Conservation (phyloP, 2,888 invertebrate genomes). For the Epinotia ramella region DNA sequence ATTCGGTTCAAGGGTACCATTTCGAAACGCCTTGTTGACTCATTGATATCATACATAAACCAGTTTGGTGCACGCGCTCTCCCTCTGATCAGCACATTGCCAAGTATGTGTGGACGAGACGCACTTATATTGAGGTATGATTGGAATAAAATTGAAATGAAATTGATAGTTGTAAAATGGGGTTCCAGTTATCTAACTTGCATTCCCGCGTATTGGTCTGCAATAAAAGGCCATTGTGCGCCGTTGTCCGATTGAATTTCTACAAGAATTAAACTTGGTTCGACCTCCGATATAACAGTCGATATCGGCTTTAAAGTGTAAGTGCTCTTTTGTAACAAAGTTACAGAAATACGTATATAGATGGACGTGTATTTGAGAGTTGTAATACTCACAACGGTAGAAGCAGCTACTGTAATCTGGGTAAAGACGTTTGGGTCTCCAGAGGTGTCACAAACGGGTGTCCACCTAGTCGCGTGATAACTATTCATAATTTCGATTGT, state of each 20-base stretch:
- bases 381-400: not conserved
- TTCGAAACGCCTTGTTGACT: not conserved
- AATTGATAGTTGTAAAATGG: not conserved
- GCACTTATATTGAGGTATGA: not conserved
- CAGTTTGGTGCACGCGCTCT: not conserved
- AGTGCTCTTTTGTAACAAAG: not conserved
- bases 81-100: too few species aligned
- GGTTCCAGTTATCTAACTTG: not conserved
- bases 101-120: not conserved
- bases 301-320: constrained; percentile 8
- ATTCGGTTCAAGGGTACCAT: too few species aligned
- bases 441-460: too few species aligned
- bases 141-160: not conserved
- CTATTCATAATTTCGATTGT: too few species aligned
- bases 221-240: constrained; percentile 30
- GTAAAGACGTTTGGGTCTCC: too few species aligned
- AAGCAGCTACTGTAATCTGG: too few species aligned
- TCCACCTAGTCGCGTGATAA: too few species aligned
- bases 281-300: not conserved
- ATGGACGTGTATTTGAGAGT: not conserved
- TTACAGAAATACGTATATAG: not conserved
- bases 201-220: not conserved
- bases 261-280: constrained; percentile 21
- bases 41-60: not conserved
- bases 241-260: constrained; percentile 30